Percentiles rank a stretch among this genome's conserved stretches.
These are phyloP conservation scores for Ranitomeya imitator DNA, from an alignment of 2,113 vertebrate genomes.

Conservation along the genomic window DNA sequence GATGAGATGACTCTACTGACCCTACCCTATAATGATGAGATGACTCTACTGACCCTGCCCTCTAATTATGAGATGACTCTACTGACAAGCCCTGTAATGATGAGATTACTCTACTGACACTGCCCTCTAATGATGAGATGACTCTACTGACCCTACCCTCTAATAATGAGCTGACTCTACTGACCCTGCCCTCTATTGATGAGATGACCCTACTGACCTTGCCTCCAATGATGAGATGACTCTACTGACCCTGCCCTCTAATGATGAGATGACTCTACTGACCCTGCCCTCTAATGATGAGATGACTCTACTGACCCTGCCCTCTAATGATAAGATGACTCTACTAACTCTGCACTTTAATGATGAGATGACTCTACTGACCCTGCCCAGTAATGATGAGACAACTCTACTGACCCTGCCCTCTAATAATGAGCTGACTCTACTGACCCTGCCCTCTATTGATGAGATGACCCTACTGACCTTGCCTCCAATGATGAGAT, in stretches of 20 bases:
- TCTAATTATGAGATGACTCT: background rate
- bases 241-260: background rate
- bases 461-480: no score
- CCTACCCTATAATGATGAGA: background rate
- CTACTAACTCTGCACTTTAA: no score
- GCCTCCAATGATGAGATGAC: background rate
- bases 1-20: background rate
- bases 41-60: background rate
- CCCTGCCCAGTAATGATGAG: no score
- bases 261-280: no score
- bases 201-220: background rate
- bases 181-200: background rate
- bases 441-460: background rate
- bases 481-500: no score
- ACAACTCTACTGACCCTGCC: background rate
- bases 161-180: background rate
- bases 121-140: background rate
- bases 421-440: no score
- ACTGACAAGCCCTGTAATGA: background rate
- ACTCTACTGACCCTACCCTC: background rate
- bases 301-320: no score
- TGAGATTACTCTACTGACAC: background rate
- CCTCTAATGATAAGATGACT: no score
- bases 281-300: no score
- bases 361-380: no score